Conservation (phyloP, 2,113 vertebrate genomes). For the Phrynosoma blainvillii region DNA sequence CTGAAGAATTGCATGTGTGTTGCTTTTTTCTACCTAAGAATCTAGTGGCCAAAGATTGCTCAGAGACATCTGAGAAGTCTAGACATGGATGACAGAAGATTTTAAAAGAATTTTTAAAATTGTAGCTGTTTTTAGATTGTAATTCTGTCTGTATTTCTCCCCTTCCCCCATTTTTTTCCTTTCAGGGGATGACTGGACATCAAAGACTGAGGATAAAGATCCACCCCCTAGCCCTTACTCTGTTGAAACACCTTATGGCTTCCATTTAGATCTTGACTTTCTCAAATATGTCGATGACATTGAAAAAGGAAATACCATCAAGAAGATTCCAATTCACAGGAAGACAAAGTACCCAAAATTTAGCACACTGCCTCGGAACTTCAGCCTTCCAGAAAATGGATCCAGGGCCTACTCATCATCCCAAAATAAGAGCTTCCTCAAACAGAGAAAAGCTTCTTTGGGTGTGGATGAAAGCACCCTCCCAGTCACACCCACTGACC, state of each 20-base stretch:
- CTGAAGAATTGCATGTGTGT: not conserved
- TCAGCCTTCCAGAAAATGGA: slow-evolving; percentile 89
- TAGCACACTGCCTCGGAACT: slow-evolving; percentile 95
- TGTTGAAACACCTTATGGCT: slow-evolving; percentile 96
- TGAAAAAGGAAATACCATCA: slow-evolving; percentile 97
- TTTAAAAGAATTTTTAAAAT: not conserved
- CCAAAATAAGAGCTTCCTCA: slow-evolving; percentile 79
- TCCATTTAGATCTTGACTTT: slow-evolving; percentile 96
- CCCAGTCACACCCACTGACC: slow-evolving; percentile 60
- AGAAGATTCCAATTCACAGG: slow-evolving; percentile 91
- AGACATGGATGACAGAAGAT: not conserved
- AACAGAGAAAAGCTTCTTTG: slow-evolving; percentile 80
- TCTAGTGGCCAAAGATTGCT: not conserved
- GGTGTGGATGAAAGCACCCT: slow-evolving; percentile 81
- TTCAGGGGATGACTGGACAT: slow-evolving; percentile 81
- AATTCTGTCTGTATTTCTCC: not conserved
- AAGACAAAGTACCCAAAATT: slow-evolving; percentile 92
- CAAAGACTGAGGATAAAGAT: slow-evolving; percentile 78
- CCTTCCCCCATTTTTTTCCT: slow-evolving; percentile 35
- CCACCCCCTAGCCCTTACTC: slow-evolving; percentile 91
- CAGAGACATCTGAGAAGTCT: not conserved
- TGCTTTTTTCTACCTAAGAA: not conserved
- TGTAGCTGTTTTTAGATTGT: not conserved
- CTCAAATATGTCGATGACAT: slow-evolving; percentile 98
- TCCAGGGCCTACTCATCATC: slow-evolving; percentile 54